phyloP scores from a whole-genome alignment of 2,888 invertebrate genomes.

The Synergus gifuensis region DNA sequence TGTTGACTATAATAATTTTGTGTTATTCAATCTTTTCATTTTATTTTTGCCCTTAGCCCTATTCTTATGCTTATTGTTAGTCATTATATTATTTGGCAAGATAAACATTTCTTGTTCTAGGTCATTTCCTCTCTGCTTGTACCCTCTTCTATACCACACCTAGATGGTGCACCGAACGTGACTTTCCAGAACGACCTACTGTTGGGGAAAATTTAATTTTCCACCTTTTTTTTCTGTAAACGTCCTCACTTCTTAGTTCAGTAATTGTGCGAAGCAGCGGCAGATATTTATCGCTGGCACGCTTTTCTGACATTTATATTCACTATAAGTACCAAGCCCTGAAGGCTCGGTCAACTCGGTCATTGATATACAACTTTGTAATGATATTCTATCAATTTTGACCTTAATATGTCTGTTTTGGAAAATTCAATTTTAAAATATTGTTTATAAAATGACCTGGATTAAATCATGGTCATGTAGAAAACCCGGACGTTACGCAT shows the following conservation, averaged over 20 bases:
- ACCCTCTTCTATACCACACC: background rate
- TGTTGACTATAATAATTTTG: background rate
- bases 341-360: background rate
- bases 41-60: background rate
- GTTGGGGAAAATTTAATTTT: slow-evolving; percentile 27
- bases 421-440: too few relatives aligned
- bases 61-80: background rate
- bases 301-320: slow-evolving; percentile 27
- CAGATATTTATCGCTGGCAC: slow-evolving; percentile 36
- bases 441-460: background rate
- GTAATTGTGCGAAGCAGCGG: slow-evolving; percentile 16
- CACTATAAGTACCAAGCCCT: slow-evolving; percentile 12
- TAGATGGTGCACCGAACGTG: slow-evolving; percentile 28
- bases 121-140: background rate
- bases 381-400: background rate
- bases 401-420: background rate
- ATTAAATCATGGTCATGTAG: background rate
- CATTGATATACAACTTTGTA: slow-evolving; percentile 1
- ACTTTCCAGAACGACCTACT: background rate
- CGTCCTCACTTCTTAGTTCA: slow-evolving; percentile 8
- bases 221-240: background rate
- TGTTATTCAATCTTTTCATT: background rate
- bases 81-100: background rate
- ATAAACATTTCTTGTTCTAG: background rate
- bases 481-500: too few relatives aligned